Conservation (phyloP, 2,797 vertebrate species). For the Hephaestus fuliginosus region DNA sequence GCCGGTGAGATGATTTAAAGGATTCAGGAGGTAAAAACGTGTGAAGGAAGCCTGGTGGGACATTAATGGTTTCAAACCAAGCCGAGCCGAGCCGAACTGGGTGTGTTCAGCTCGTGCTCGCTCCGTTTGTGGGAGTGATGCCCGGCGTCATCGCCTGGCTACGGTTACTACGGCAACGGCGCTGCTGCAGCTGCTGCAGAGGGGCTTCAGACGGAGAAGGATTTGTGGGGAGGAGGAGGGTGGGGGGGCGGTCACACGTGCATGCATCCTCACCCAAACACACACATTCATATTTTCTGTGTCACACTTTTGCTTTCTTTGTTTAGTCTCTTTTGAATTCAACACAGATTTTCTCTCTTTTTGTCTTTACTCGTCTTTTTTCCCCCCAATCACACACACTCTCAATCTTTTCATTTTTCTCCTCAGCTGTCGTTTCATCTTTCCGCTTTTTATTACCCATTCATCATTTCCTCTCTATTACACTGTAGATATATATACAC, state of each 20-base stretch:
- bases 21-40: too few relatives aligned
- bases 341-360: background rate
- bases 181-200: slow-evolving; percentile 57
- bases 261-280: slow-evolving; percentile 37
- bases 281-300: slow-evolving; percentile 27
- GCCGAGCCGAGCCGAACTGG: slow-evolving; percentile 39
- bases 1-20: too few relatives aligned
- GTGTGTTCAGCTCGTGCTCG: slow-evolving; percentile 45
- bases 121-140: slow-evolving; percentile 52
- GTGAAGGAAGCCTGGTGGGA: too few relatives aligned
- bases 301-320: slow-evolving; percentile 37
- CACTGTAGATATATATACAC: background rate
- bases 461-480: slow-evolving; percentile 26
- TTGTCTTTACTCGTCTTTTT: too few relatives aligned
- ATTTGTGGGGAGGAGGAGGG: background rate
- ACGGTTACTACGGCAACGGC: slow-evolving; percentile 70
- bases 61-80: background rate
- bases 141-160: slow-evolving; percentile 73
- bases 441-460: slow-evolving; percentile 22
- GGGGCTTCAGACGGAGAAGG: slow-evolving; percentile 41
- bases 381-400: too few relatives aligned
- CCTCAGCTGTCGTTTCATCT: slow-evolving; percentile 1
- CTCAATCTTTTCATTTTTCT: background rate
- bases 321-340: slow-evolving; percentile 25
- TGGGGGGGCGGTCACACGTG: slow-evolving; percentile 47